A percentile compares a stretch with the other conserved stretches of the same genome.
Evolutionary conservation across 2,888 invertebrate genomes (phyloP).

Genomic region (Lasioglossum leucozonium): DNA sequence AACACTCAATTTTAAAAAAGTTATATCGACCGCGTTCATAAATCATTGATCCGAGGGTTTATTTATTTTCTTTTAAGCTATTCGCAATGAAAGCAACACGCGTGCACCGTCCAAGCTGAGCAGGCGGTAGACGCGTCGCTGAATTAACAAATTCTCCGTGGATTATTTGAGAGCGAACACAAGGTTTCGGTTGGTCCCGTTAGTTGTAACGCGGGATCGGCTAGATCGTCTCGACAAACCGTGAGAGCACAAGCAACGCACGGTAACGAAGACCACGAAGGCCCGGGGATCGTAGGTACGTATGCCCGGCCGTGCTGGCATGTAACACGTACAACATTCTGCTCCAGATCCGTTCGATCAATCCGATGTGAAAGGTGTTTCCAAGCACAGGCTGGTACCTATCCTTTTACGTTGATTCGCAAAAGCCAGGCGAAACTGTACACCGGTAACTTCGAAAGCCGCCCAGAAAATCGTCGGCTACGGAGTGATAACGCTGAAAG

Average conservation of each 20-base stretch:
- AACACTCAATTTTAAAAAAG: no score
- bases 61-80: no score
- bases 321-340: slow-evolving; percentile 70
- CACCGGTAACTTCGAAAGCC: slow-evolving; percentile 29
- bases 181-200: background rate
- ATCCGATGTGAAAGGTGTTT: slow-evolving; percentile 63
- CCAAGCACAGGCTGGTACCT: slow-evolving; percentile 60
- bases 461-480: slow-evolving; percentile 41
- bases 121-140: no score
- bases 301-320: slow-evolving; percentile 23
- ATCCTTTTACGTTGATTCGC: slow-evolving; percentile 63
- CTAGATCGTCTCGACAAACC: background rate
- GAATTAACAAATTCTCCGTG: background rate
- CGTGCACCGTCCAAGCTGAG: background rate
- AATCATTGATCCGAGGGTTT: background rate
- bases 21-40: background rate
- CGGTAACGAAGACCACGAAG: slow-evolving; percentile 32
- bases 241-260: background rate
- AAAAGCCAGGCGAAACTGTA: slow-evolving; percentile 36
- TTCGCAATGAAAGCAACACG: background rate
- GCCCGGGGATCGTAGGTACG: background rate
- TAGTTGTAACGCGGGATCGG: background rate
- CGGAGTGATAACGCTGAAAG: slow-evolving; percentile 60
- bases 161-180: background rate
- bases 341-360: slow-evolving; percentile 69